Conservation (phyloP, 2,797 vertebrate species). For the Chloroceryle amazona region DNA sequence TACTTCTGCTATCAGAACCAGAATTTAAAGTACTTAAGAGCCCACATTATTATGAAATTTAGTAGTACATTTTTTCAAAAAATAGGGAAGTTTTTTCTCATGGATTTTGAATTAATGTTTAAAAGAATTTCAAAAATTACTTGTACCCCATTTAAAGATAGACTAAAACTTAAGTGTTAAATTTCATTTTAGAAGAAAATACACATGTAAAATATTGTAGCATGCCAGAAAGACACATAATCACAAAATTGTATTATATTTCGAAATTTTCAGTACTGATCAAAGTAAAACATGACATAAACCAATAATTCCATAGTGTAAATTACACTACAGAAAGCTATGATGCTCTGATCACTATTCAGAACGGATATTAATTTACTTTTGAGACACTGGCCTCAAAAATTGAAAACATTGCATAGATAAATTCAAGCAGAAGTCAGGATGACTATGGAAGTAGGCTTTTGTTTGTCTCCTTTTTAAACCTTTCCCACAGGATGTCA, state of each 20-base stretch:
- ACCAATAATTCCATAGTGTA: not conserved
- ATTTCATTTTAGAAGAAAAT: not conserved
- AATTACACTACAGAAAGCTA: not conserved
- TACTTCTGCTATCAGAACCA: not conserved
- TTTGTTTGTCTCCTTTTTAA: not conserved
- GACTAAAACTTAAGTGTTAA: fast-evolving
- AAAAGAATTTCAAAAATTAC: not conserved
- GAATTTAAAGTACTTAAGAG: not conserved
- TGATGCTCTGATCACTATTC: not conserved
- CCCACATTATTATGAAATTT: not conserved
- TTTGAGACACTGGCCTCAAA: not conserved
- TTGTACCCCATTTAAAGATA: not conserved
- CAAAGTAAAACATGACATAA: not conserved
- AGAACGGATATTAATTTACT: not conserved
- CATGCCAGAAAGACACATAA: not conserved
- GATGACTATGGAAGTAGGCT: not conserved
- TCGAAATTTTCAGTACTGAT: not conserved
- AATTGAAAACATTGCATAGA: not conserved
- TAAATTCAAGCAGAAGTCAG: not conserved
- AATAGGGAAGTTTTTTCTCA: not conserved
- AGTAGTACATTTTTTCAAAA: not conserved
- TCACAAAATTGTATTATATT: not conserved
- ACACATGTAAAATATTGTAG: not conserved
- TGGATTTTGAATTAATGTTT: not conserved
- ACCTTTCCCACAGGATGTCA: slow-evolving; percentile 48